A percentile compares a stretch with the other conserved stretches of the same genome.
These are phyloP conservation scores for Danionella dracula DNA, from an alignment of 2,797 vertebrate species.

Conservation along the genomic window DNA sequence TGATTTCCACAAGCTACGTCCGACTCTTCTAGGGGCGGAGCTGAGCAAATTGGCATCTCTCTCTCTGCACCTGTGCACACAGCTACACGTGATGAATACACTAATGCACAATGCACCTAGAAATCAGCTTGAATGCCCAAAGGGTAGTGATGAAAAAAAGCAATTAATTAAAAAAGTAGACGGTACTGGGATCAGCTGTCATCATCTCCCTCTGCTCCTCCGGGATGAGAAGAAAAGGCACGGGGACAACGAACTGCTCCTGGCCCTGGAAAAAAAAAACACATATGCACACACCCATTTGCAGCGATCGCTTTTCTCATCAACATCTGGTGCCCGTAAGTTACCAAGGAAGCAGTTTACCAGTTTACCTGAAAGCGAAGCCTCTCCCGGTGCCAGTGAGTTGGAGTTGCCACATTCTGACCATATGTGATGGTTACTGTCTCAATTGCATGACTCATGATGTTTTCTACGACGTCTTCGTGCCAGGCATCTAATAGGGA, in stretches of 20 bases:
- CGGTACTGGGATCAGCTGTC: conserved; percentile 48
- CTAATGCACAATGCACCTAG: conserved; percentile 9
- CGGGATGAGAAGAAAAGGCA: conserved; percentile 44
- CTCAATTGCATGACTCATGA: conserved; percentile 39
- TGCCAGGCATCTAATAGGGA: conserved; percentile 38
- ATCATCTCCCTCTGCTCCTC: conserved; percentile 43
- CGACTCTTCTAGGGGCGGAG: conserved; percentile 55
- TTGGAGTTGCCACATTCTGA: conserved; percentile 22
- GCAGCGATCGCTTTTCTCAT: conserved; percentile 25
- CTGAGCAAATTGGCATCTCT: conserved; percentile 61
- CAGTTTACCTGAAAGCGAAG: too few species aligned
- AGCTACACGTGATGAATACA: conserved; percentile 26
- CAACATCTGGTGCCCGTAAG: conserved; percentile 40
- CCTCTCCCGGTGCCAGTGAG: conserved; percentile 38
- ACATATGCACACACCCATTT: conserved; percentile 3
- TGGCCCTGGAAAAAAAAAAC: conserved; percentile 44
- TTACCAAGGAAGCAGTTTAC: conserved; percentile 36
- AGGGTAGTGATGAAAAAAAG: conserved; percentile 34
- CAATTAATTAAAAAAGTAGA: conserved; percentile 48
- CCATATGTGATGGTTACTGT: conserved; percentile 26
- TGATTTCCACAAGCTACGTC: neutral
- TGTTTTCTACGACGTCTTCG: conserved; percentile 35
- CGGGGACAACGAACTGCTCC: conserved; percentile 35
- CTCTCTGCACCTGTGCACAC: conserved; percentile 6
- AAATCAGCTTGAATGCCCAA: conserved; percentile 32